Evolutionary conservation across 2,888 invertebrate species (phyloP).

Genomic region (Diabrotica balteata): DNA sequence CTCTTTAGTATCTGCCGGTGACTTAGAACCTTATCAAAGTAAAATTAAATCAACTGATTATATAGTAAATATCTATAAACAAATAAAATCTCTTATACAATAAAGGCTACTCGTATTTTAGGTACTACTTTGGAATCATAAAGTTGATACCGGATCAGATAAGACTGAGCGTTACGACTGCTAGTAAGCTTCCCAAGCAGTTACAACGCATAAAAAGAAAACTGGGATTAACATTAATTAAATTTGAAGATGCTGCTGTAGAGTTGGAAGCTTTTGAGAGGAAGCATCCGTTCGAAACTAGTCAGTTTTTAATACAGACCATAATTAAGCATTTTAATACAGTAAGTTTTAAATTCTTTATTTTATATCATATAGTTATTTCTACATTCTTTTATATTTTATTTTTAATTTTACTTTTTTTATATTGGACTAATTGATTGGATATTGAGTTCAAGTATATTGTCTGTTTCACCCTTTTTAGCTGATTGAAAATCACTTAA

Average conservation of each 20-base stretch:
- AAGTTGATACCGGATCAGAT: slow-evolving; percentile 68
- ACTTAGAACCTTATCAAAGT: too few species aligned
- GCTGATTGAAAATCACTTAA: too few species aligned
- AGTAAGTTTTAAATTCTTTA: slow-evolving; percentile 55
- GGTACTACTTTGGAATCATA: slow-evolving; percentile 57
- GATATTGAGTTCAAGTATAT: too few species aligned
- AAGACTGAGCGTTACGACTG: slow-evolving; percentile 87
- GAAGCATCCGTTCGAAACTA: slow-evolving; percentile 90
- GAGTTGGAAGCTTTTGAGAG: slow-evolving; percentile 88
- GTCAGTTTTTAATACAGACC: slow-evolving; percentile 80
- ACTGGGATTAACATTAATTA: slow-evolving; percentile 86
- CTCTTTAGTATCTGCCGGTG: too few species aligned
- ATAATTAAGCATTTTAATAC: slow-evolving; percentile 87
- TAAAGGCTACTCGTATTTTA: slow-evolving; percentile 17
- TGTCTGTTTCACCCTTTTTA: too few species aligned
- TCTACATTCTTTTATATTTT: not conserved
- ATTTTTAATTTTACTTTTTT: not conserved
- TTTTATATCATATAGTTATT: not conserved
- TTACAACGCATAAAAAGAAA: slow-evolving; percentile 83
- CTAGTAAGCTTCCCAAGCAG: slow-evolving; percentile 79
- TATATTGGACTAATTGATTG: too few species aligned
- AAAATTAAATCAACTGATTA: too few species aligned
- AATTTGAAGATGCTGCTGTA: slow-evolving; percentile 96
- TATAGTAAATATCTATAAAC: too few species aligned
- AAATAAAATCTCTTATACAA: too few species aligned